Percentiles rank a stretch among this genome's conserved stretches.
Evolutionary conservation across 2,888 invertebrate species (phyloP).

Genomic region (Drosophila kanekoi): DNA sequence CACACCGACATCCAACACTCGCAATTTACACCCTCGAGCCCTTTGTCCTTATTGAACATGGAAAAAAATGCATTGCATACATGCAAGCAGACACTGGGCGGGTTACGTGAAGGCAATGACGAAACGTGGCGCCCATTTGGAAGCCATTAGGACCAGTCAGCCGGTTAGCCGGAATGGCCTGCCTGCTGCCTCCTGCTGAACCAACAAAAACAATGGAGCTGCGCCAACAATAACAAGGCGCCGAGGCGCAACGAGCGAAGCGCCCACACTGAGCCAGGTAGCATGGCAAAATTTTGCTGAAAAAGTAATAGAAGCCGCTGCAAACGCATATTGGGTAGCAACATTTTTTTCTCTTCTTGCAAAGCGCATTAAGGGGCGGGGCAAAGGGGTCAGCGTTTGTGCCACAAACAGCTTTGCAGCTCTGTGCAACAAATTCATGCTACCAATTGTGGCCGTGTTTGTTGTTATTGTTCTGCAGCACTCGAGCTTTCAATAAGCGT

Average conservation of each 20-base stretch:
- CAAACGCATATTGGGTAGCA: conserved; percentile 44
- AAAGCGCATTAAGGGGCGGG: conserved; percentile 15
- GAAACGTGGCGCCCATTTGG: conserved; percentile 68
- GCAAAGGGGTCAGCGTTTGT: background rate
- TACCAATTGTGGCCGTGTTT: conserved; percentile 20
- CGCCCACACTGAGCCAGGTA: conserved; percentile 14
- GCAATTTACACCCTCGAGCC: conserved; percentile 33
- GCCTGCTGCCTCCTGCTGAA: background rate
- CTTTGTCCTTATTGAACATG: conserved; percentile 76
- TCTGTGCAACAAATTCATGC: conserved; percentile 61
- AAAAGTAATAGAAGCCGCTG: conserved; percentile 43
- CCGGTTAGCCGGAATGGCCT: conserved; percentile 10
- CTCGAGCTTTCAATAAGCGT: conserved; percentile 49
- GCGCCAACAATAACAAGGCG: conserved; percentile 43
- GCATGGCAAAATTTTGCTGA: conserved; percentile 6
- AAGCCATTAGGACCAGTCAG: conserved; percentile 62
- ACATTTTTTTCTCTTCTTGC: conserved; percentile 20
- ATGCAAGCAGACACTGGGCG: conserved; percentile 15
- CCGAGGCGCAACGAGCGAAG: conserved; percentile 25
- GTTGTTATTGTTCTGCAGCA: conserved; percentile 19
- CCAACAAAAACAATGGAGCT: conserved; percentile 38
- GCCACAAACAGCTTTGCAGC: conserved; percentile 42
- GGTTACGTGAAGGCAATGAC: conserved; percentile 24
- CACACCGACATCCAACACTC: background rate
- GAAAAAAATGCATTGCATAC: conserved; percentile 65